phyloP scores from a whole-genome alignment of 2,113 vertebrate species.

The Blennius ocellaris region DNA sequence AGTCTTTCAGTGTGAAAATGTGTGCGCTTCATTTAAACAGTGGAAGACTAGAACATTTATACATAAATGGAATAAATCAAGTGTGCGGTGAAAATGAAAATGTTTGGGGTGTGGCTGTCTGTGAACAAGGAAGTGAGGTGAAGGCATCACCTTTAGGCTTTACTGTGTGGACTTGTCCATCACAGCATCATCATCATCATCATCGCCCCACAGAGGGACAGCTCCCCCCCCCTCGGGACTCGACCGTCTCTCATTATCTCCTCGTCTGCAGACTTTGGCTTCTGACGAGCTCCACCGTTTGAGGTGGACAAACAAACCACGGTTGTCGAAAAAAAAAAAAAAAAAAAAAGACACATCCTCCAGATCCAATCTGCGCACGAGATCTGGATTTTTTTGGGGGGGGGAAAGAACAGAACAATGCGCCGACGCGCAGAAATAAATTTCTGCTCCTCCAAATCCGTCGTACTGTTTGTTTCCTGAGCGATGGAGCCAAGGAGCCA shows the following conservation, averaged over 20 bases:
- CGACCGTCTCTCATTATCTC: slow-evolving; percentile 33
- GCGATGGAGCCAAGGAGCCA: slow-evolving; percentile 42
- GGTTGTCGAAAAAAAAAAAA: slow-evolving; percentile 60
- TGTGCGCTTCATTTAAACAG: too few species aligned
- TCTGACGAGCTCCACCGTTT: slow-evolving; percentile 37
- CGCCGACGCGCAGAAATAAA: slow-evolving; percentile 9
- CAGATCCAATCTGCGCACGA: slow-evolving; percentile 39
- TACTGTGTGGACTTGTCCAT: too few species aligned
- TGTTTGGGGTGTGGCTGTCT: too few species aligned
- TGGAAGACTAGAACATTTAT: too few species aligned
- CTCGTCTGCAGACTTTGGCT: slow-evolving; percentile 37
- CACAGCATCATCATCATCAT: slow-evolving; percentile 31
- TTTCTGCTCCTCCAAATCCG: slow-evolving; percentile 48
- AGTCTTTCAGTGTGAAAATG: too few species aligned
- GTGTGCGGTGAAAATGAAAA: too few species aligned
- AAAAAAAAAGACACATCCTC: slow-evolving; percentile 73
- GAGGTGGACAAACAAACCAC: slow-evolving; percentile 50
- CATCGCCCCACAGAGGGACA: slow-evolving; percentile 22
- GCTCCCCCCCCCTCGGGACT: slow-evolving; percentile 7
- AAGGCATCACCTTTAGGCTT: too few species aligned
- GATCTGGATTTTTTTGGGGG: slow-evolving; percentile 65
- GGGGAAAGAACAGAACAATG: slow-evolving; percentile 76
- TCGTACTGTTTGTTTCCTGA: slow-evolving; percentile 71
- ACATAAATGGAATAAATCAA: too few species aligned
- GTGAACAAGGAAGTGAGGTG: too few species aligned